Percentiles rank a stretch among this genome's conserved stretches.
Conservation (phyloP, 2,113 vertebrate genomes). For the Syngnathus floridae region DNA sequence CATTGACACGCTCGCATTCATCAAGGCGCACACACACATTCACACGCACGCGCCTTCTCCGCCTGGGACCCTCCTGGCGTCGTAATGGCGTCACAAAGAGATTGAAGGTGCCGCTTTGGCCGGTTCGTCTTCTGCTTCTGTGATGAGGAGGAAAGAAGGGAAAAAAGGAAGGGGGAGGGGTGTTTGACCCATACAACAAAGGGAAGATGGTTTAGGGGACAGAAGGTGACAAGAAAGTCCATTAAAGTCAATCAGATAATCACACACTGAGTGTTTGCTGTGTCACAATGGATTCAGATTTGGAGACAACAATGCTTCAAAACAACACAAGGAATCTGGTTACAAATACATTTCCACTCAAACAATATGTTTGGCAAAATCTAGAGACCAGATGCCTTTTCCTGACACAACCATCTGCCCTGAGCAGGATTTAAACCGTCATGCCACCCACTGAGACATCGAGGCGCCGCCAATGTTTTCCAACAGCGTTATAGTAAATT, state of each 20-base stretch:
- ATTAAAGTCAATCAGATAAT: slow-evolving; percentile 24
- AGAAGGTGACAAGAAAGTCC: slow-evolving; percentile 11
- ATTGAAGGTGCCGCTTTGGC: slow-evolving; percentile 5
- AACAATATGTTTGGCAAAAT: too few relatives aligned
- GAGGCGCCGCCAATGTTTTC: too few relatives aligned
- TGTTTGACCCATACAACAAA: slow-evolving; percentile 30
- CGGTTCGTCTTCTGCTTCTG: neutral
- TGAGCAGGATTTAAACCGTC: too few relatives aligned
- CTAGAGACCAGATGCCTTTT: too few relatives aligned
- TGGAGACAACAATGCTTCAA: too few relatives aligned
- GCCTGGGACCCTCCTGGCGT: slow-evolving; percentile 1
- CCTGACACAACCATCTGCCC: too few relatives aligned
- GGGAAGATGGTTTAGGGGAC: slow-evolving; percentile 4
- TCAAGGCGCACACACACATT: slow-evolving; percentile 35
- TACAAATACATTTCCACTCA: too few relatives aligned
- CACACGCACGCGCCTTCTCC: slow-evolving; percentile 23
- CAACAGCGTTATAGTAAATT: too few relatives aligned
- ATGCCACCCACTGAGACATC: too few relatives aligned
- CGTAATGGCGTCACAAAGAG: too few relatives aligned
- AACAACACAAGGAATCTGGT: too few relatives aligned
- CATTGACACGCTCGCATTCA: slow-evolving; percentile 55
- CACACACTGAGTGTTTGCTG: neutral
- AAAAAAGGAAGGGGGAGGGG: neutral
- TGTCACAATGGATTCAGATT: neutral
- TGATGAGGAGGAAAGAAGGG: neutral